Evolutionary conservation across 2,113 vertebrate genomes (phyloP).

Genomic region (Muntiacus muntjak): DNA sequence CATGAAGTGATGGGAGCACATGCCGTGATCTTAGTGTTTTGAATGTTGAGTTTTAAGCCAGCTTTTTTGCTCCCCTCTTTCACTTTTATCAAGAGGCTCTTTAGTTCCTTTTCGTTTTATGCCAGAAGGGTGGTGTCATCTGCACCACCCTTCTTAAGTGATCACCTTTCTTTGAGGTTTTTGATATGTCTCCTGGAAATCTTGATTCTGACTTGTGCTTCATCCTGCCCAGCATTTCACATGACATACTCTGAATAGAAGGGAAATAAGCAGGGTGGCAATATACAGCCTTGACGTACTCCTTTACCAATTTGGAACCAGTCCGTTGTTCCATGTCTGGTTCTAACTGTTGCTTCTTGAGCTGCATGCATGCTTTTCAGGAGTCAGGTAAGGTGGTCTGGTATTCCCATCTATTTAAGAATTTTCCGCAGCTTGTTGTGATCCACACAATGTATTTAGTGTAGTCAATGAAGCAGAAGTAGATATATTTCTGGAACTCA

Average conservation of each 20-base stretch:
- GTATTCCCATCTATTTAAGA: background rate
- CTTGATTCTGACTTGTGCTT: background rate
- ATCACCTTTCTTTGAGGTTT: no score
- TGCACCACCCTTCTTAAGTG: no score
- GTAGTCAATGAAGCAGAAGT: background rate
- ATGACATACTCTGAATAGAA: background rate
- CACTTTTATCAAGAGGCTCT: background rate
- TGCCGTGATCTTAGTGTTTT: background rate
- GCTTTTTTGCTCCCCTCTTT: background rate
- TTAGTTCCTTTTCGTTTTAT: background rate
- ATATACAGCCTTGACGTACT: background rate
- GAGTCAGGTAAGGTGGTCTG: background rate
- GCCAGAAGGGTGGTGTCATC: background rate
- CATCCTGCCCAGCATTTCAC: background rate
- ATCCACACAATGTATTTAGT: background rate
- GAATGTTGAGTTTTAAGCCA: background rate
- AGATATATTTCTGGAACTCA: background rate
- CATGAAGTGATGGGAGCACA: background rate
- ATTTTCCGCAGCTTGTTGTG: background rate
- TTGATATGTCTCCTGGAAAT: background rate
- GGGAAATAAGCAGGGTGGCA: background rate
- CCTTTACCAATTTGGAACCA: background rate
- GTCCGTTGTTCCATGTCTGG: accelerated
- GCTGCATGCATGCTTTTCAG: background rate
- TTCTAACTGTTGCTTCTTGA: background rate